phyloP scores from a whole-genome alignment of 1,140 invertebrate genomes.

The Orchestia grillus region DNA sequence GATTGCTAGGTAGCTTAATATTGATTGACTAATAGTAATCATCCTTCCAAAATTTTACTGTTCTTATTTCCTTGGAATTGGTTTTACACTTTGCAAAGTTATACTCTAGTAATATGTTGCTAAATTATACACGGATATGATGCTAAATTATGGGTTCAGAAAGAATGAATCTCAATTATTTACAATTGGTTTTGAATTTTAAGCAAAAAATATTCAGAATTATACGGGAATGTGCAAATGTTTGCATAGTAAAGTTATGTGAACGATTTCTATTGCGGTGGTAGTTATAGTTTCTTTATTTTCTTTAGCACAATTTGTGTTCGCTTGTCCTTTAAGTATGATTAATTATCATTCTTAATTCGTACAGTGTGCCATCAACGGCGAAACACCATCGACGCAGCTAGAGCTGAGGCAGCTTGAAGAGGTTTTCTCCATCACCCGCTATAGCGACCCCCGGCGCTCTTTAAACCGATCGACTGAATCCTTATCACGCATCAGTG shows the following conservation, averaged over 20 bases:
- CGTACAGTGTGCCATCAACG: conserved; percentile 4
- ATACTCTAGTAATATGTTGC: too few relatives aligned
- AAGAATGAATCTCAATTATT: too few relatives aligned
- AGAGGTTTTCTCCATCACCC: conserved; percentile 30
- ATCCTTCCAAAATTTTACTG: too few relatives aligned
- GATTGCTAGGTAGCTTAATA: too few relatives aligned
- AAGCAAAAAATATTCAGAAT: neutral
- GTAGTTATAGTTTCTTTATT: neutral
- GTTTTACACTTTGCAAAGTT: too few relatives aligned
- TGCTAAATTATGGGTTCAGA: too few relatives aligned
- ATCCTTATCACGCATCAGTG: neutral
- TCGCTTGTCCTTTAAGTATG: neutral
- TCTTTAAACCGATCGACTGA: neutral
- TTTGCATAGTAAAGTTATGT: neutral
- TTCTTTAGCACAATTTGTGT: neutral
- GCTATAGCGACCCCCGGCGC: conserved; percentile 2
- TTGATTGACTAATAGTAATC: too few relatives aligned
- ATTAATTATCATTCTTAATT: neutral
- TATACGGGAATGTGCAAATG: neutral
- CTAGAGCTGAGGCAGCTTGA: conserved; percentile 41
- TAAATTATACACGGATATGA: too few relatives aligned
- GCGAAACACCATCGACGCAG: neutral
- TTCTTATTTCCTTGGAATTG: too few relatives aligned
- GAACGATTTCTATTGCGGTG: neutral
- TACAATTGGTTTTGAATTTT: neutral